phyloP scores from a whole-genome alignment of 2,113 vertebrate genomes.

The Aptenodytes forsteri region DNA sequence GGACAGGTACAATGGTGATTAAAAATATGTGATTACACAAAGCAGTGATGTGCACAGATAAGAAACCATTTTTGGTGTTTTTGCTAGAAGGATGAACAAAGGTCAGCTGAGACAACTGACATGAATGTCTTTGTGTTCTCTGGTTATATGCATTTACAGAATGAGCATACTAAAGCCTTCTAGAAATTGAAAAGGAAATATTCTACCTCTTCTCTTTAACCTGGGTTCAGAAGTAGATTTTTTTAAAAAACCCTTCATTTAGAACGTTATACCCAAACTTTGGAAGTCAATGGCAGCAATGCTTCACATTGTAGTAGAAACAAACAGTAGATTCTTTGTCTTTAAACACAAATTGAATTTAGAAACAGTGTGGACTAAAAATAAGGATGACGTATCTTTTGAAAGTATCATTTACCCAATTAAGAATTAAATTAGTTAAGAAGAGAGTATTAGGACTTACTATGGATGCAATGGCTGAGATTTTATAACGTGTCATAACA shows the following conservation, averaged over 20 bases:
- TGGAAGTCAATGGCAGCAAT: not conserved
- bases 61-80: not conserved
- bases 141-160: not conserved
- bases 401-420: not conserved
- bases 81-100: not conserved
- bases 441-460: not conserved
- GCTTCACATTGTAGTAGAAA: not conserved
- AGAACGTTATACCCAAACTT: not conserved
- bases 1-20: not conserved
- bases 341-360: not conserved
- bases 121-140: not conserved
- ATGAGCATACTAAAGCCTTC: not conserved
- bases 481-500: not conserved
- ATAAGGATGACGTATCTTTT: not conserved
- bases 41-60: not conserved
- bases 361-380: not conserved
- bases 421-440: not conserved
- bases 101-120: not conserved
- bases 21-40: not conserved
- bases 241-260: not conserved
- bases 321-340: not conserved
- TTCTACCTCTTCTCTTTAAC: not conserved
- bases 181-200: not conserved
- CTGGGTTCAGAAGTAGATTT: not conserved
- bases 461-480: not conserved